phyloP scores from a whole-genome alignment of 2,113 vertebrate species.

The Struthidea cinerea region DNA sequence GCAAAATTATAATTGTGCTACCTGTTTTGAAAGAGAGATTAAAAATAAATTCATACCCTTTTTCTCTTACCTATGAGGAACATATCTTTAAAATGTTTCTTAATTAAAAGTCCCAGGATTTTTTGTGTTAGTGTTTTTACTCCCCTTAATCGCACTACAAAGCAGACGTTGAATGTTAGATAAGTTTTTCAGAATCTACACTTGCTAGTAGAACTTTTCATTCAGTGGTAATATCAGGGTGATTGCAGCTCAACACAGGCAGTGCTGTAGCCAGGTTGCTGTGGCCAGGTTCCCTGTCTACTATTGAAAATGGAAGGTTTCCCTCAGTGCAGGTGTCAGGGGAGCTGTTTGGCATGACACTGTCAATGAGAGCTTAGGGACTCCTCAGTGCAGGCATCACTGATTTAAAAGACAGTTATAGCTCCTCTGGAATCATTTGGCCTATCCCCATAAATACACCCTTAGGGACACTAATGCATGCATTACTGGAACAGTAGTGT shows the following conservation, averaged over 20 bases:
- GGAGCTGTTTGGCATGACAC: not conserved
- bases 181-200: not conserved
- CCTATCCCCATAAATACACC: not conserved
- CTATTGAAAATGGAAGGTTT: not conserved
- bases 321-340: not conserved
- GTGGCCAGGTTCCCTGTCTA: not conserved
- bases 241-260: not conserved
- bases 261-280: not conserved
- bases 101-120: not conserved
- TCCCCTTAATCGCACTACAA: not conserved
- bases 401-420: constrained; percentile 3
- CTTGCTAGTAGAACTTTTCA: not conserved
- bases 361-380: not conserved
- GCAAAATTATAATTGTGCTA: not conserved
- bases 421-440: not conserved
- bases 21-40: not conserved
- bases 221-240: not conserved
- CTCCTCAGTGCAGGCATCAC: not conserved
- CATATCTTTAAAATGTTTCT: not conserved
- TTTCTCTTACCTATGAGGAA: not conserved
- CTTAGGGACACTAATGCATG: not conserved
- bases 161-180: not conserved
- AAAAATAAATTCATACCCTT: not conserved
- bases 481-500: not conserved
- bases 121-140: not conserved